phyloP scores from a whole-genome alignment of 2,797 vertebrate genomes.

The Meda fulgida region DNA sequence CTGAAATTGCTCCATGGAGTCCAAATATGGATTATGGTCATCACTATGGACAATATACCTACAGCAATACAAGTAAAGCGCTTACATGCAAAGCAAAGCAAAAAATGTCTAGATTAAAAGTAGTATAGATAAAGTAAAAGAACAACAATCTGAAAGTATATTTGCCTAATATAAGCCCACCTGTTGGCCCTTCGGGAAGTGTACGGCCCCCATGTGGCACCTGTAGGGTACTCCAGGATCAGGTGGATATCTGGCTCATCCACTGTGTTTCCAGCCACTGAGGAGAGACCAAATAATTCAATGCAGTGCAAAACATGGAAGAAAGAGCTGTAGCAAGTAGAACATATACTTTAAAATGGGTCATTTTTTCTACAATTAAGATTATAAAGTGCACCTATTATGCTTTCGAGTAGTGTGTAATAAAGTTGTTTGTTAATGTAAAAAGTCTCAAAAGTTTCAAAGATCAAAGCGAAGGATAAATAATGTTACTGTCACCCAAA shows the following conservation, averaged over 20 bases:
- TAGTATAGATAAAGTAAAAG: neutral
- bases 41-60: constrained; percentile 88
- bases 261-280: constrained; percentile 82
- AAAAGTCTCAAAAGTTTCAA: too few species aligned
- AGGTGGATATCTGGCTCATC: constrained; percentile 86
- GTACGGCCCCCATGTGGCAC: constrained; percentile 80
- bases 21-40: constrained; percentile 83
- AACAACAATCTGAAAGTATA: neutral
- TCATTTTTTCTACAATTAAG: neutral
- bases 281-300: constrained; percentile 14
- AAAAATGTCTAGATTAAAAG: neutral
- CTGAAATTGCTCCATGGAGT: constrained; percentile 82
- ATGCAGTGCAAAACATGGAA: neutral
- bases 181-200: constrained; percentile 84
- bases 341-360: neutral
- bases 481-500: too few species aligned
- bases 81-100: neutral
- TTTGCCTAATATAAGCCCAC: constrained; percentile 59
- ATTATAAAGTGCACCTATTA: neutral
- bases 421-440: neutral
- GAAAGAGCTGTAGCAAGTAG: neutral
- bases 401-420: neutral
- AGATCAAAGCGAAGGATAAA: too few species aligned
- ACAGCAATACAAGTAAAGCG: constrained; percentile 19
- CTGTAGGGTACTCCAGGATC: constrained; percentile 85